Evolutionary conservation across 1,140 invertebrate genomes (phyloP).

Genomic region (Pinna nobilis): DNA sequence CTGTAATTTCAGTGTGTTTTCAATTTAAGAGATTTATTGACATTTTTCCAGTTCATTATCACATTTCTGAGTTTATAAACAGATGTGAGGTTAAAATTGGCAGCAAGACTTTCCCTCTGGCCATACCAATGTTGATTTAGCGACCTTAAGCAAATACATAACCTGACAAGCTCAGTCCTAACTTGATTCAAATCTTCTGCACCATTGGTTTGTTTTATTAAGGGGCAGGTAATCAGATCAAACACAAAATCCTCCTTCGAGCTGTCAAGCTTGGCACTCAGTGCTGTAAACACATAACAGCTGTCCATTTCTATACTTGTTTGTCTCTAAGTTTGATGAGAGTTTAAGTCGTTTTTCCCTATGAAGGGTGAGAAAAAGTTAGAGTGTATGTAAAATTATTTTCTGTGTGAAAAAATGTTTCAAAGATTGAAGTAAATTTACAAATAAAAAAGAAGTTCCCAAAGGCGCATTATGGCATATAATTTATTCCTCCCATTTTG

Average conservation of each 20-base stretch:
- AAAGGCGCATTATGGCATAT: not conserved
- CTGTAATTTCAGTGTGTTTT: conserved; percentile 15
- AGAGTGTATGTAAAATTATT: conserved; percentile 16
- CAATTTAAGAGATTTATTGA: conserved; percentile 9
- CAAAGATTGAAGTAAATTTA: not conserved
- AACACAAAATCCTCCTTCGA: conserved; percentile 14
- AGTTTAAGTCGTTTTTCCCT: too few relatives aligned
- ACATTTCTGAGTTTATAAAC: too few relatives aligned
- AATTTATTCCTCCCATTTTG: conserved; percentile 19
- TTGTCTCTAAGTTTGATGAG: not conserved
- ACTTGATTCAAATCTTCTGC: conserved; percentile 20
- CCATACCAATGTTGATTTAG: conserved; percentile 10
- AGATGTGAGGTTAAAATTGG: conserved; percentile 7
- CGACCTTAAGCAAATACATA: conserved; percentile 6
- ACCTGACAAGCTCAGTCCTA: conserved; percentile 4
- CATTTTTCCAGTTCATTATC: too few relatives aligned
- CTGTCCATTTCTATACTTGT: too few relatives aligned
- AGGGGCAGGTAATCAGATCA: conserved; percentile 14
- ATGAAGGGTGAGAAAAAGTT: conserved; percentile 9
- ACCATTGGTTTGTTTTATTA: conserved; percentile 20
- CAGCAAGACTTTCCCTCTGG: conserved; percentile 1
- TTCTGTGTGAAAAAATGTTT: not conserved
- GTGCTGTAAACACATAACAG: conserved; percentile 9
- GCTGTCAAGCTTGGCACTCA: conserved; percentile 14
- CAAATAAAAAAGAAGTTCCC: conserved; percentile 6